Evolutionary conservation across 1,140 invertebrate genomes (phyloP), one percentile per base, ranked within the genome.

Genomic region (Drosophila ambigua): DNA sequence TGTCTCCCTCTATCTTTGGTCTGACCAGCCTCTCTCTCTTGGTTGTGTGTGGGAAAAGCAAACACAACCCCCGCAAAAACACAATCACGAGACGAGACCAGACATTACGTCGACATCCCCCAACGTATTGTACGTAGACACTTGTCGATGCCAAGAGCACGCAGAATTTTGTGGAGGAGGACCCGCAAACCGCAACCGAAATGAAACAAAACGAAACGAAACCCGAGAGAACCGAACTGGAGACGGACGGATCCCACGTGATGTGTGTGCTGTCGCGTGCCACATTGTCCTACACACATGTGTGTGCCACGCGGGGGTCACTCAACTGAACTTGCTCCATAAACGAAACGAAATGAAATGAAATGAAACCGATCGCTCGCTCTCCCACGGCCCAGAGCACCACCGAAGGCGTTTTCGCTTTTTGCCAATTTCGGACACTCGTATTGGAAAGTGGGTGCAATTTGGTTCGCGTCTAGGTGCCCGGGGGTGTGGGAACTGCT

Each of bases 321-420:
- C 52, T 85, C 78, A 85, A 71, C 77, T 75, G 71, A 71, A 77
- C 68, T 61, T 79, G 82, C 78, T 87, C 83, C 82, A 87, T 82
- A 85, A 85, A 78, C 15, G 49, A 16, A 23, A 23, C 6, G 11
- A 23, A 69, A 50, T 45, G 67, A 69, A 23, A 23, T 11, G 11
- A 23, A 69, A 50, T 45, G 67, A 69, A 69, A 69, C 51, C 24
- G 60, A 69, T 69, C 55, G 39, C 11, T 45, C 31, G 8, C 45
- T 26, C 26, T n/a, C 67, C 35, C 39, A 28, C 41, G 45, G 39
- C 24, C 16, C 13, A 5, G 26, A 3, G 44, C 39, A 46, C 62
- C 64, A 72, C 59, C 35, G 82, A 82, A 81, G 81, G 81, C 81
- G 81, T 64, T 43, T 61, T 61, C 55, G 60, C 69, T 43, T 62